Base-by-base conservation (phyloP, 2,113 vertebrate genomes). In the Crotophaga sulcirostris region DNA sequence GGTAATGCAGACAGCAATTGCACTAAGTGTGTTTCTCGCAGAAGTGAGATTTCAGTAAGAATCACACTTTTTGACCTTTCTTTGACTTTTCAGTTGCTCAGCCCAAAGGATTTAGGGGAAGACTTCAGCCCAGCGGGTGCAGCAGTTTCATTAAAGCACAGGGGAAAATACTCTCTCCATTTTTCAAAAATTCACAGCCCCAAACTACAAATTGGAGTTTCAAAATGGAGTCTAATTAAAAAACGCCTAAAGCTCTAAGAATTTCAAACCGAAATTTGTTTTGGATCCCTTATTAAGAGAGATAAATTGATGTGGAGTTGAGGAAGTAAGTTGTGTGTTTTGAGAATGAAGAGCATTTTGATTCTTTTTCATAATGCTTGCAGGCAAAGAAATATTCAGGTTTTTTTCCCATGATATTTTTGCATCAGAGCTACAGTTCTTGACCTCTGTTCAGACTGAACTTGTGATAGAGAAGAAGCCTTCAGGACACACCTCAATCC, bases 311-410 rank as follows among this genome's bases (percentile, higher is more conserved):
- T 77, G 24, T 56, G 45, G 36, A 69, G 36, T 49, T 19, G 26
- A 86, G 47, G 33, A 93, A 62, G 13, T 67, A 90, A 83, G 64
- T 72, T 93, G 21, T 83, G 38, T 86, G 40, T 74, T 96, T 87
- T 88, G 31, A 88, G 55, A 93, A 73, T 60, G 29, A 89, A 85
- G 67, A 94, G 26, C 33, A 16, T 91, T 94, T 92, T 87, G 52
- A 67, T 85, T 81, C 33, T 58, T 85, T 23, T 7, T 52, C 38
- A 44, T 86, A 77, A 70, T 4, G 23, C 63, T 85, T 67, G 68
- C 59, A 81, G 64, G 45, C 36, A 1, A 90, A 52, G n/a, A 85
- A 84, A 81, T 52, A 25, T 93, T 96, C 31, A 2, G 16, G 89
- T 91, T 70, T 26, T 85, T 95, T 93, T 80, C 83, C 68, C 55